Evolutionary conservation across 2,888 invertebrate genomes (phyloP).

Genomic region (Xylota segnis): DNA sequence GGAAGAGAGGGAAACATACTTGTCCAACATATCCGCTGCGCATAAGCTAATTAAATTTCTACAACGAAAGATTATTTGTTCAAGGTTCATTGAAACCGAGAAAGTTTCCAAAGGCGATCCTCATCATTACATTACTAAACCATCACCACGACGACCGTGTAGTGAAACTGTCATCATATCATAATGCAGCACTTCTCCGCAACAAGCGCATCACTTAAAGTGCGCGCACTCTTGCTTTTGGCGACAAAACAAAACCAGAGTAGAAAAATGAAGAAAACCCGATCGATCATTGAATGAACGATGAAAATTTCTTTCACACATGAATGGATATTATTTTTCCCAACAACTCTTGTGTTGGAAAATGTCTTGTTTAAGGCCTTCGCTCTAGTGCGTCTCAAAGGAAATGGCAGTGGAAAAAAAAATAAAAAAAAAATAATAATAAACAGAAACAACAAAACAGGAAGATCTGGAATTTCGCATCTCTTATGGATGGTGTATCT

Average conservation of each 20-base stretch:
- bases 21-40: slow-evolving; percentile 17
- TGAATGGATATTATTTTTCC: slow-evolving; percentile 73
- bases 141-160: slow-evolving; percentile 33
- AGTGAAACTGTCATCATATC: slow-evolving; percentile 75
- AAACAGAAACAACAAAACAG: slow-evolving; percentile 52
- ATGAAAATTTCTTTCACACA: slow-evolving; percentile 76
- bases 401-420: slow-evolving; percentile 50
- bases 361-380: slow-evolving; percentile 69
- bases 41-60: slow-evolving; percentile 46
- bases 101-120: slow-evolving; percentile 57
- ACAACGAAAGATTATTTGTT: slow-evolving; percentile 9
- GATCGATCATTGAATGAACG: slow-evolving; percentile 76
- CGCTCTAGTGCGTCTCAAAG: slow-evolving; percentile 69
- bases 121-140: slow-evolving; percentile 38
- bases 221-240: slow-evolving; percentile 66
- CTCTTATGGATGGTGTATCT: slow-evolving; percentile 75
- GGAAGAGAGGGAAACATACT: no score
- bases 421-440: slow-evolving; percentile 14
- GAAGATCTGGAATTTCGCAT: slow-evolving; percentile 77
- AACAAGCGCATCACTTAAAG: slow-evolving; percentile 63
- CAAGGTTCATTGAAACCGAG: slow-evolving; percentile 67
- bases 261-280: slow-evolving; percentile 58
- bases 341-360: slow-evolving; percentile 57
- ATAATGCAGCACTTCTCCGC: slow-evolving; percentile 37
- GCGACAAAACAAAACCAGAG: slow-evolving; percentile 73